Conservation (phyloP, 1,140 invertebrate species). For the Drosophila pseudoobscura region DNA sequence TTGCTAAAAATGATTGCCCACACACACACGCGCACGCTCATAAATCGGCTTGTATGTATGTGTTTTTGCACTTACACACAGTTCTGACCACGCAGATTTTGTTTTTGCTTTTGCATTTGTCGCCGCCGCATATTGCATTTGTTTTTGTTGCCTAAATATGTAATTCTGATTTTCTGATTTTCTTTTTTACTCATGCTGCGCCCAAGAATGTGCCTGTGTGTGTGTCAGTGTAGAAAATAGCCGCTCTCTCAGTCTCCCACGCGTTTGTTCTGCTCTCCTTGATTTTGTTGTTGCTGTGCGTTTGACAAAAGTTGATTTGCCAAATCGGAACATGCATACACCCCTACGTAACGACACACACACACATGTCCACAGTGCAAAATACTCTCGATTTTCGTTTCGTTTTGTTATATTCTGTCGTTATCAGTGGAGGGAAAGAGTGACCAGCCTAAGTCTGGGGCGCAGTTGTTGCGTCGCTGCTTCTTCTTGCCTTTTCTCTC, state of each 20-base stretch:
- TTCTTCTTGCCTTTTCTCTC: slow-evolving; percentile 39
- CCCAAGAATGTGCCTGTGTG: slow-evolving; percentile 4
- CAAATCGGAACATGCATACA: slow-evolving; percentile 15
- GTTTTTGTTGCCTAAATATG: slow-evolving; percentile 68
- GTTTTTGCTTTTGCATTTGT: slow-evolving; percentile 58
- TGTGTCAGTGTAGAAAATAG: slow-evolving; percentile 36
- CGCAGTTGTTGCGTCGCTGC: slow-evolving; percentile 19
- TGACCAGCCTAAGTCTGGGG: slow-evolving; percentile 5
- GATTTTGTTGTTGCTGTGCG: too few species aligned
- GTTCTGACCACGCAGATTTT: slow-evolving; percentile 72
- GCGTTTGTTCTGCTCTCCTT: slow-evolving; percentile 26
- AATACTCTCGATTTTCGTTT: slow-evolving; percentile 64
- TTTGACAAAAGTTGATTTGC: slow-evolving; percentile 24
- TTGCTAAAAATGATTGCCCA: slow-evolving; percentile 72
- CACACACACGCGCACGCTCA: slow-evolving; percentile 26
- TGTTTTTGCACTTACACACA: slow-evolving; percentile 32
- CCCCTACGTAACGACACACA: slow-evolving; percentile 1
- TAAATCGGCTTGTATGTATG: slow-evolving; percentile 7
- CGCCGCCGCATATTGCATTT: slow-evolving; percentile 51
- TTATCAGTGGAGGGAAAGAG: slow-evolving; percentile 56
- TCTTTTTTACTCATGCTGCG: slow-evolving; percentile 51
- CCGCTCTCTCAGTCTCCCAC: slow-evolving; percentile 50
- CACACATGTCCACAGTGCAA: slow-evolving; percentile 16
- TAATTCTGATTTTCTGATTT: slow-evolving; percentile 64
- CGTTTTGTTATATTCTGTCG: slow-evolving; percentile 65